phyloP scores from a whole-genome alignment of 2,113 vertebrate genomes.

The Catagonus wagneri region DNA sequence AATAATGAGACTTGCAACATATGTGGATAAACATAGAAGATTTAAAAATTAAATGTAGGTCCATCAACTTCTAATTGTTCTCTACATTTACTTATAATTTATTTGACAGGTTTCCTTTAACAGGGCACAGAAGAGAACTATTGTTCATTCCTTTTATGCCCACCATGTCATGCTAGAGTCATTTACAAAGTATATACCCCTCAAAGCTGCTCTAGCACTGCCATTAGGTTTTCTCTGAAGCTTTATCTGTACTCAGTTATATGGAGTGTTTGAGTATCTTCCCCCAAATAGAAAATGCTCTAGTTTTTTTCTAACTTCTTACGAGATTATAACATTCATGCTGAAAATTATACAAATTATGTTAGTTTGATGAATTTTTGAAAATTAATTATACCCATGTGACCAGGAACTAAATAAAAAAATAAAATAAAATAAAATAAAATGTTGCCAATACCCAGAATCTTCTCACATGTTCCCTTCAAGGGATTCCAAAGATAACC shows the following conservation, averaged over 20 bases:
- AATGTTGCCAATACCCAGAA: neutral
- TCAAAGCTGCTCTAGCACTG: neutral
- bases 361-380: neutral
- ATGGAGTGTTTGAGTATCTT: neutral
- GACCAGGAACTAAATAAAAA: neutral
- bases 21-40: neutral
- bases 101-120: neutral
- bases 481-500: neutral
- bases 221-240: neutral
- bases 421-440: neutral
- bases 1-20: neutral
- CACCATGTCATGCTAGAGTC: neutral
- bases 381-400: neutral
- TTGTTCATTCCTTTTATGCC: neutral
- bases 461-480: neutral
- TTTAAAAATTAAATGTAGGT: constrained; percentile 8
- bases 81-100: neutral
- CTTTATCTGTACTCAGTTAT: neutral
- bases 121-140: neutral
- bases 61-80: neutral
- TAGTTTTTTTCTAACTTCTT: neutral
- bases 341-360: neutral
- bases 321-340: neutral
- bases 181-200: neutral
- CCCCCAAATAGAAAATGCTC: neutral